These are phyloP conservation scores for Esox masquinongy DNA, from an alignment of 2,797 vertebrate genomes.

Conservation along the genomic window DNA sequence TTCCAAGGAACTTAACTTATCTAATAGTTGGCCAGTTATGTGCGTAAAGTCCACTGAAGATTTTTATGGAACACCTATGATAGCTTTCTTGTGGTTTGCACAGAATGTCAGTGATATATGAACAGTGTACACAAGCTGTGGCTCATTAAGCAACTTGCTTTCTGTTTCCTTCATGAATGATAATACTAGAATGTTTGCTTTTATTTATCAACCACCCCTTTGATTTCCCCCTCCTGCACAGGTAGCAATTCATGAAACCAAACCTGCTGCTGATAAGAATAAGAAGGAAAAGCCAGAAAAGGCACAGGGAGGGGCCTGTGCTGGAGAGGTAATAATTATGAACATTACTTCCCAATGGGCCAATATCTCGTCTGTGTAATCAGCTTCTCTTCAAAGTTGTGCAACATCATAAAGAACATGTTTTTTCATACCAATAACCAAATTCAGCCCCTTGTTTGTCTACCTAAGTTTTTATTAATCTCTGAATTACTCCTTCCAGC, in stretches of 20 bases:
- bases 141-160: too few relatives aligned
- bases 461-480: not conserved
- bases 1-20: not conserved
- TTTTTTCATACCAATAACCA: not conserved
- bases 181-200: not conserved
- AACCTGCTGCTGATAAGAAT: slow-evolving; percentile 61
- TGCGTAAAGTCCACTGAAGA: not conserved
- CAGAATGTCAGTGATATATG: not conserved
- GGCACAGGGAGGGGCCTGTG: slow-evolving; percentile 34
- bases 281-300: slow-evolving; percentile 52
- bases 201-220: not conserved
- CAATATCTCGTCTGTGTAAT: not conserved
- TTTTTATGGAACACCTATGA: not conserved
- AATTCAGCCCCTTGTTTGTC: not conserved
- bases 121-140: too few relatives aligned
- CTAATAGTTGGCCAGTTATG: not conserved
- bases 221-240: not conserved
- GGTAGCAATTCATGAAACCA: slow-evolving; percentile 19
- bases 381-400: not conserved
- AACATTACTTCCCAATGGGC: not conserved
- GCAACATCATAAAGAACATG: not conserved
- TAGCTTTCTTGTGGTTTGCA: not conserved
- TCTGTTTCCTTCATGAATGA: not conserved
- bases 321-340: slow-evolving; percentile 56
- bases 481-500: slow-evolving; percentile 48